Base-by-base conservation (phyloP, 1,140 invertebrate species). In the Scaptodrosophila lebanonensis region DNA sequence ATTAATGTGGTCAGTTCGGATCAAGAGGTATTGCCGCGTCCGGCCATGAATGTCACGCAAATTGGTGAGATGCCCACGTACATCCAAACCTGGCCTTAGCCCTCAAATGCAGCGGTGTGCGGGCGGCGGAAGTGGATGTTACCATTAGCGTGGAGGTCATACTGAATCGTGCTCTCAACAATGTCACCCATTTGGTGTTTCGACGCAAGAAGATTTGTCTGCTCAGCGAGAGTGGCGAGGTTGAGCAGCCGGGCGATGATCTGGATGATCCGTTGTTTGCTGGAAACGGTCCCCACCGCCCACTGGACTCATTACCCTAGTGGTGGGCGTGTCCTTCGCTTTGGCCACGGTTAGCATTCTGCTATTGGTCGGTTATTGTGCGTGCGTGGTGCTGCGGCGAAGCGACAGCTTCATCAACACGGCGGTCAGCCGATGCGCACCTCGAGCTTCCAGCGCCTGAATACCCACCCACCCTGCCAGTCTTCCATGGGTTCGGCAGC, bases 81-180 rank as follows among this genome's bases (percentile, higher is more conserved):
- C 29, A 89, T 91, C 30, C 90, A 95, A 88, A 96, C 94, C 12
- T 98, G 97, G 90, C 91, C 17, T 88, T 98, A 17, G 89, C 90
- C 9, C 88, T 98, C 36, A 93, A 93, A 33, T 98, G 97, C 86
- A 93, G 93, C 4, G 95, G 94, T 0, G 87, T 90, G 1, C 89
- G 93, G 51, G 92, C 92, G 35, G 94, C 93, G 0, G 95, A 98
- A 88, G 93, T 97, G 2, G 91, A 95, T 58, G 89, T 98, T 1
- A 91, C 91, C 1, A 92, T 98, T 35, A 91, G 92, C 20, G 89
- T 98, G 56, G 97, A 96, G 85, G 92, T 98, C 18, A 95, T 93
- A n/a, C 87, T 92, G 0, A 91, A 91, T 59, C 89, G 91, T n/a
- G 88, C 89, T 0, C 73, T 88, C 7, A 88, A 89, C 38, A 94